Conservation (phyloP, 2,888 invertebrate species). For the Nymphalis polychloros region DNA sequence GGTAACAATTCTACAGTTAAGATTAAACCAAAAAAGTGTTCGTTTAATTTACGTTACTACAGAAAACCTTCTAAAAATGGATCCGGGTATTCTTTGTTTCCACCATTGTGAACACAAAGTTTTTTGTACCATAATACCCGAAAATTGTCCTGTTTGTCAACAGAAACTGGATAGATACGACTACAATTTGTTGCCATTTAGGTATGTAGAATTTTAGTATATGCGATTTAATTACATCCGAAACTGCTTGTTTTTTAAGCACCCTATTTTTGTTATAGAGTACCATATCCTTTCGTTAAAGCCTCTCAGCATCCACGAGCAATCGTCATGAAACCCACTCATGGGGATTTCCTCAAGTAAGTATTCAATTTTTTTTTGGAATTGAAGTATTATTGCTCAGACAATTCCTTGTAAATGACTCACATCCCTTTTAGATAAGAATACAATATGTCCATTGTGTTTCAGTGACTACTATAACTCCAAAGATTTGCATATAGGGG, state of each 20-base stretch:
- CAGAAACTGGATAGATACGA: slow-evolving; percentile 79
- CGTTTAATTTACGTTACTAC: slow-evolving; percentile 57
- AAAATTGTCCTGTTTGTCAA: slow-evolving; percentile 89
- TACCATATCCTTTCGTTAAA: slow-evolving; percentile 93
- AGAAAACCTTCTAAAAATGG: slow-evolving; percentile 68
- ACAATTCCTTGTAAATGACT: slow-evolving; percentile 40
- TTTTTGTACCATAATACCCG: slow-evolving; percentile 90
- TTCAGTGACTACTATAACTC: slow-evolving; percentile 90
- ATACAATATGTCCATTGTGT: slow-evolving; percentile 43
- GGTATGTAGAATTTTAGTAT: slow-evolving; percentile 66
- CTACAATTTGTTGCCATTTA: slow-evolving; percentile 88
- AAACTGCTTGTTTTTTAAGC: slow-evolving; percentile 58
- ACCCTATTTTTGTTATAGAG: slow-evolving; percentile 75
- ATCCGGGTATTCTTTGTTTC: slow-evolving; percentile 93
- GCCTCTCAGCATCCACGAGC: slow-evolving; percentile 90
- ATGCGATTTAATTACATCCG: slow-evolving; percentile 15
- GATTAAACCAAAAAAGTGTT: slow-evolving; percentile 37
- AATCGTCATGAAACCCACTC: slow-evolving; percentile 92
- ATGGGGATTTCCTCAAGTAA: slow-evolving; percentile 93
- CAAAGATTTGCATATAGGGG: slow-evolving; percentile 94
- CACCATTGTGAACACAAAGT: slow-evolving; percentile 93
- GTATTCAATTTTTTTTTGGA: slow-evolving; percentile 48
- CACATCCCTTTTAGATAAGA: slow-evolving; percentile 41
- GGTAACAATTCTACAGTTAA: slow-evolving; percentile 30
- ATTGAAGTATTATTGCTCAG: slow-evolving; percentile 16